Base-by-base conservation (phyloP, 1,140 invertebrate genomes). In the Ceratosolen fusciceps region DNA sequence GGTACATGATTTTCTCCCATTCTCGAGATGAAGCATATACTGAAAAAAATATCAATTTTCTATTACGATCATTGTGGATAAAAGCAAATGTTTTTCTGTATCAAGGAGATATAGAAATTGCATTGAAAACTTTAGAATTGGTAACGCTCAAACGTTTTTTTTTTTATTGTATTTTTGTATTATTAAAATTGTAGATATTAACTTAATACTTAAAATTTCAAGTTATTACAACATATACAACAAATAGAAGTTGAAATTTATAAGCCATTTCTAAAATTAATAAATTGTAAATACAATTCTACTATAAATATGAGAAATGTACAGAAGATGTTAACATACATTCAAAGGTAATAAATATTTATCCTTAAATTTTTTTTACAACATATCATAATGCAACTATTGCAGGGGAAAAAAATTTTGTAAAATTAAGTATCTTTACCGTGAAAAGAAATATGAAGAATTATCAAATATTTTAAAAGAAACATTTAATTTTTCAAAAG, bases 401-500 rank as follows among this genome's bases (percentile, higher is more conserved):
- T 83, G n/a, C 56, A 91, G 91, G 80, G 90, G 92, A n/a, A 90
- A 92, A 77, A 92, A 91, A 71, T 84, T 93, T 7, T 87, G 89
- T 10, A 88, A 91, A 80, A 89, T 93, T 9, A 90, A 93, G 83
- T 90, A 91, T 75, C 86, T 95, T 0, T 94, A 93, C 84, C 91
- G 93, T 8, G 87, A 91, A 12, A 91, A 93, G 79, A 91, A 92
- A 75, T 95, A 93, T 85, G 87, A 91, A n/a, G 92, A 94, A 83
- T 90, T 95, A 0, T 88, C 93, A 12, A 85, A 88, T 5, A 93
- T 95, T 82, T 88, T 96, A 71, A 92, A 92, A 84, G 92, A 94
- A 81, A 93, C 93, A 7, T 93, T 94, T 83, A 92, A 93, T 77
- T 90, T 88, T 79, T 84, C 86, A 5, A 90, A 88, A 80, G 85